Base-by-base conservation (phyloP, 2,797 vertebrate genomes). In the Coracias cyanogaster region DNA sequence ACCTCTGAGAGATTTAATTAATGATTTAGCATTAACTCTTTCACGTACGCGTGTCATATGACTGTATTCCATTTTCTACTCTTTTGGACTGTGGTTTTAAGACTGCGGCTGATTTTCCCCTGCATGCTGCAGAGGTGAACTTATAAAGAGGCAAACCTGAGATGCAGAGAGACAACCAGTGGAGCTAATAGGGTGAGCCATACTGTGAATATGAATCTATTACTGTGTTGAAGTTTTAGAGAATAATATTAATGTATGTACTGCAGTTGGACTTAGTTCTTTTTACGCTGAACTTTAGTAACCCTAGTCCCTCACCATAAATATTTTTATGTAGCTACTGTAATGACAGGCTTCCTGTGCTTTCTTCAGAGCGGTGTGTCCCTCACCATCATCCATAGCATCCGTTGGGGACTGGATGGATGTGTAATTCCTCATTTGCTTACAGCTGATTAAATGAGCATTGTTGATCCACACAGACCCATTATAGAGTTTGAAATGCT, bases 21-120 rank as follows among this genome's bases (percentile, higher is more conserved):
- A 76, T 82, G 62, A 67, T 77, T 74, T 93, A 37, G 13, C 31
- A 67, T 90, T 82, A 95, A 88, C 80, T 57, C 64, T 73, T 93
- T 58, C 25, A 11, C 1, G 6, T 72, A 15, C 13, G 8, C 0
- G 0, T 20, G 15, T 28, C 15, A 5, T n/a, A 66, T 61, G 35
- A 78, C 26, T 22, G 3, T 45, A 14, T 35, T 58, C 33, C 7
- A 67, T 51, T 80, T 88, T 57, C 33, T 51, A 1, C 29, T 74
- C 29, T 72, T 57, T 39, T 17, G 29, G 25, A 15, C 12, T 66
- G 43, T 10, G 19, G 7, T 52, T 79, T 66, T 37, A 45, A 69
- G 45, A 1, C 21, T 20, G 26, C 43, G 37, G 28, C 15, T 81
- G 41, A 67, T 62, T 86, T 80, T 71, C 37, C 28, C 8, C 51